Conservation (phyloP, 2,797 vertebrate genomes). For the Chloroceryle amazona region DNA sequence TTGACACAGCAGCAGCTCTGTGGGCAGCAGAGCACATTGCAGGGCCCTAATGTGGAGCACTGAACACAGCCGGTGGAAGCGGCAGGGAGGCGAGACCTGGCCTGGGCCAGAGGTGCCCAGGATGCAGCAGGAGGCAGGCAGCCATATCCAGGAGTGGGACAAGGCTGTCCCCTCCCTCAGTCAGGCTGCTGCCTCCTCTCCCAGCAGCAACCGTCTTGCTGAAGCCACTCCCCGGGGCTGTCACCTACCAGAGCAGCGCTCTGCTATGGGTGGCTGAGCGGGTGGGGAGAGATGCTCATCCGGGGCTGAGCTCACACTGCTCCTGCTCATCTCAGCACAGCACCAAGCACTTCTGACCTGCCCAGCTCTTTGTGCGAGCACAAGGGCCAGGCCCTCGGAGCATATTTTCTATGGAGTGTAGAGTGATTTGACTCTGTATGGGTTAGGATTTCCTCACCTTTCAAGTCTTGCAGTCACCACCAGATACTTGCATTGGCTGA, state of each 20-base stretch:
- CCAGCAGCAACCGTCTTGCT: background rate
- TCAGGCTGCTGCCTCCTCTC: background rate
- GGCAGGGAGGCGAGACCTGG: background rate
- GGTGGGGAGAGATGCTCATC: background rate
- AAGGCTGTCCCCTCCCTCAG: background rate
- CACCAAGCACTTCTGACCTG: background rate
- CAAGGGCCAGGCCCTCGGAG: background rate
- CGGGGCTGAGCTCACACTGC: fast-evolving
- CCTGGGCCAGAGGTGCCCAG: too few species aligned
- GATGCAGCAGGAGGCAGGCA: background rate
- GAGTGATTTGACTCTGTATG: background rate
- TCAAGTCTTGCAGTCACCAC: background rate
- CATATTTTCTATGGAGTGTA: background rate
- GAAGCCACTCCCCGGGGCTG: background rate
- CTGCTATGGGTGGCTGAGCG: background rate
- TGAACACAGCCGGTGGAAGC: background rate
- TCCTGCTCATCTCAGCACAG: background rate
- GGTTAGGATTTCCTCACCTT: background rate
- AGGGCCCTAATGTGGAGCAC: background rate
- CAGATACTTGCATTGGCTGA: background rate
- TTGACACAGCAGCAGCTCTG: background rate
- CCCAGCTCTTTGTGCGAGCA: background rate
- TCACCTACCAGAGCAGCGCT: background rate
- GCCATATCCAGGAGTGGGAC: background rate
- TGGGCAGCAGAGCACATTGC: background rate